phyloP scores from a whole-genome alignment of 2,113 vertebrate genomes.

The Furnarius figulus region DNA sequence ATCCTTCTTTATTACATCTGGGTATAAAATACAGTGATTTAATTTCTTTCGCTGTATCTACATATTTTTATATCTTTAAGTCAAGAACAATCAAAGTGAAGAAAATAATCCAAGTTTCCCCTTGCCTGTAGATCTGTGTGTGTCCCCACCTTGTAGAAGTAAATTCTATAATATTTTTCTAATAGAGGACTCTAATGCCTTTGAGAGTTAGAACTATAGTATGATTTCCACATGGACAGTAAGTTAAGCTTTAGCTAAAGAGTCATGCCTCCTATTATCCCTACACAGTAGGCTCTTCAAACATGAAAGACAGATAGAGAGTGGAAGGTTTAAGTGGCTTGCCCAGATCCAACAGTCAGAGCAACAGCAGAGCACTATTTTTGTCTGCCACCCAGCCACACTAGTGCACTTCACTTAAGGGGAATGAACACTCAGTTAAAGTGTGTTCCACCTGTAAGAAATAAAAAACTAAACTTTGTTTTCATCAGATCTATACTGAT shows the following conservation, averaged over 20 bases:
- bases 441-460: not conserved
- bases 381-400: not conserved
- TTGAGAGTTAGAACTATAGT: not conserved
- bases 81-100: not conserved
- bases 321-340: not conserved
- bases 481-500: not conserved
- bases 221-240: not conserved
- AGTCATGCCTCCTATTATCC: not conserved
- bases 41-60: not conserved
- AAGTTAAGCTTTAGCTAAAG: not conserved
- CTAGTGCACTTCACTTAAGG: not conserved
- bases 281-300: not conserved
- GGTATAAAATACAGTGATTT: not conserved
- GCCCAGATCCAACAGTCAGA: not conserved
- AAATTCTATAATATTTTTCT: not conserved
- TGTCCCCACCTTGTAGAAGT: not conserved
- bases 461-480: not conserved
- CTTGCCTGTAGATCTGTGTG: not conserved
- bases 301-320: not conserved
- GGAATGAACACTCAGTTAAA: not conserved
- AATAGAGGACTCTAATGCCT: not conserved
- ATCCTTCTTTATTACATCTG: slow-evolving; percentile 85
- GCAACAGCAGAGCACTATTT: not conserved
- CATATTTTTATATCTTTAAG: not conserved
- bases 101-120: not conserved